These are phyloP conservation scores for Pomacea canaliculata DNA, from an alignment of 2,888 invertebrate genomes.

Conservation along the genomic window DNA sequence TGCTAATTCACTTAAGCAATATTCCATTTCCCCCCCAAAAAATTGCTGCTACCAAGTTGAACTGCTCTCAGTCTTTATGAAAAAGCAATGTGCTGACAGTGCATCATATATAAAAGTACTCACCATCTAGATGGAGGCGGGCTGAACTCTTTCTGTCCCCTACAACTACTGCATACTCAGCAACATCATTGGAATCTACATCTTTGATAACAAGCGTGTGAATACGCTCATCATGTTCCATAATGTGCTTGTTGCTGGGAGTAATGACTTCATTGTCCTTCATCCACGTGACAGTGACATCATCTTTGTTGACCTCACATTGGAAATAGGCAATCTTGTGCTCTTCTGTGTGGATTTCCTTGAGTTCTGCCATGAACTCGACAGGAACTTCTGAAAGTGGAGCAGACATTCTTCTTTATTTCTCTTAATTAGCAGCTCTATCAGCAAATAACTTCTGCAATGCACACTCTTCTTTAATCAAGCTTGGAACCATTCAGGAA, in stretches of 20 bases:
- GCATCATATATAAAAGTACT: constrained; percentile 29
- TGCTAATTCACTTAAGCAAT: too few relatives aligned
- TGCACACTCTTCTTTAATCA: too few relatives aligned
- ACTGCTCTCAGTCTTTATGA: too few relatives aligned
- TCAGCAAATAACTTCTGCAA: too few relatives aligned
- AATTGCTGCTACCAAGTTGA: too few relatives aligned
- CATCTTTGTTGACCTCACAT: constrained; percentile 63
- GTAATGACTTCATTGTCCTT: constrained; percentile 60
- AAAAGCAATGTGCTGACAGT: background rate
- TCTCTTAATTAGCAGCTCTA: too few relatives aligned
- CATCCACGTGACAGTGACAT: constrained; percentile 63
- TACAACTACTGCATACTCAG: constrained; percentile 84
- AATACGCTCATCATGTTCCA: constrained; percentile 50
- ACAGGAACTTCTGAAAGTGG: constrained; percentile 55
- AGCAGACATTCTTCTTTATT: too few relatives aligned
- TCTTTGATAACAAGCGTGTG: constrained; percentile 91
- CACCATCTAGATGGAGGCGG: constrained; percentile 81
- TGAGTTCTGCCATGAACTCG: constrained; percentile 58
- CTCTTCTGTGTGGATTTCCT: constrained; percentile 59
- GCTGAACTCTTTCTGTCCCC: constrained; percentile 81
- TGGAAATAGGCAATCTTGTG: constrained; percentile 60
- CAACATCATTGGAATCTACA: constrained; percentile 82
- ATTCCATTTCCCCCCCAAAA: too few relatives aligned
- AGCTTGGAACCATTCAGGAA: too few relatives aligned
- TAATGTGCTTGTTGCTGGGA: constrained; percentile 58